Evolutionary conservation across 1,140 invertebrate species (phyloP).

Genomic region (Papilio polyxenes): DNA sequence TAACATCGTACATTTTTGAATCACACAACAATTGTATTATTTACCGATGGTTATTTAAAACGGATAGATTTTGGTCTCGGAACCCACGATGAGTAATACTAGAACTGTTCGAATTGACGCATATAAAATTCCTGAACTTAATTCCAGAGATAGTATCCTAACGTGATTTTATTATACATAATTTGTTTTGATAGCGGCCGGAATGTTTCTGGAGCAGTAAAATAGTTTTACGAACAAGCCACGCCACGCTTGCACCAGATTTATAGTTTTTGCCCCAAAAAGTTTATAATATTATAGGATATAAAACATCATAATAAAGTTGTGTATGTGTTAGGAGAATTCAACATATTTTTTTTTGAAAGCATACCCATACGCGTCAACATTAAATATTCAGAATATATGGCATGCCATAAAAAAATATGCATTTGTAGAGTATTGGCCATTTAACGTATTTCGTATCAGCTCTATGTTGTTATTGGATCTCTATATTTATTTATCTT

Average conservation of each 20-base stretch:
- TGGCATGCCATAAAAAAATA: not conserved
- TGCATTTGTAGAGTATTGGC: not conserved
- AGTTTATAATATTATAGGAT: slow-evolving; percentile 10
- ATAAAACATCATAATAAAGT: slow-evolving; percentile 5
- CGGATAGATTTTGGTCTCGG: too few relatives aligned
- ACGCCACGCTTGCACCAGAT: slow-evolving; percentile 45
- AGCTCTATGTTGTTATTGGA: too few relatives aligned
- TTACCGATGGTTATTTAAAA: not conserved
- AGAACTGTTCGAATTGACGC: slow-evolving; percentile 5
- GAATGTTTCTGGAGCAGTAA: slow-evolving; percentile 61
- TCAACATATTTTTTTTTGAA: not conserved
- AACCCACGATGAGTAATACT: not conserved
- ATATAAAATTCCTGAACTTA: slow-evolving; percentile 14
- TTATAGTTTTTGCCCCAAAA: slow-evolving; percentile 59
- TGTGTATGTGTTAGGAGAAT: not conserved
- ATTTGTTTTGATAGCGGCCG: slow-evolving; percentile 51
- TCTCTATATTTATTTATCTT: too few relatives aligned
- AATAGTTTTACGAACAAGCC: slow-evolving; percentile 61
- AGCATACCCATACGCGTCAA: not conserved
- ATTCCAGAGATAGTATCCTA: slow-evolving; percentile 12
- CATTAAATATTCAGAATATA: not conserved
- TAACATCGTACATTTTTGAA: not conserved
- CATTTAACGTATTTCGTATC: not conserved
- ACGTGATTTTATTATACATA: slow-evolving; percentile 30
- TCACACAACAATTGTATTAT: not conserved